Conservation (phyloP, 1,140 invertebrate species). For the Probaryconus sp. region DNA sequence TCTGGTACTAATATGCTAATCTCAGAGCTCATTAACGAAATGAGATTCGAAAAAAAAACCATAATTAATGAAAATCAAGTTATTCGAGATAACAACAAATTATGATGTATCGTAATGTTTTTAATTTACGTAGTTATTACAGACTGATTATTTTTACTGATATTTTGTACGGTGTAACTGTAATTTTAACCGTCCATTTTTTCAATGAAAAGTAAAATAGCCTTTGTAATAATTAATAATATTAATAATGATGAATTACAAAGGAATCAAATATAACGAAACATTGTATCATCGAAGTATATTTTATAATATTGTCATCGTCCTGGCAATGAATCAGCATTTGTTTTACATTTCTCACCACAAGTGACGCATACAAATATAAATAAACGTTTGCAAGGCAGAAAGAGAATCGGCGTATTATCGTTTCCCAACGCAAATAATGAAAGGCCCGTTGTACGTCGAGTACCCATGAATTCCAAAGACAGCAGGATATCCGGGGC, state of each 20-base stretch:
- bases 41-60: constrained; percentile 15
- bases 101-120: neutral
- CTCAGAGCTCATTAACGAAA: constrained; percentile 7
- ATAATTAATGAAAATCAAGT: constrained; percentile 40
- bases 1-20: constrained; percentile 47
- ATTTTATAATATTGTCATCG: constrained; percentile 16
- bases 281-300: too few species aligned
- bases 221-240: too few species aligned
- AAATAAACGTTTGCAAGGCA: constrained; percentile 46
- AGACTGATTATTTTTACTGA: too few species aligned
- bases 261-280: too few species aligned
- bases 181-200: too few species aligned
- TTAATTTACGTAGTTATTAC: neutral
- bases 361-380: constrained; percentile 52
- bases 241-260: too few species aligned
- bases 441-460: constrained; percentile 27
- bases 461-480: constrained; percentile 32
- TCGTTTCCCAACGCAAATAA: constrained; percentile 36
- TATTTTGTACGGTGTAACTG: too few species aligned
- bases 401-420: constrained; percentile 28
- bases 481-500: constrained; percentile 59
- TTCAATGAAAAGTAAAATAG: too few species aligned
- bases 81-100: constrained; percentile 7
- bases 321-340: constrained; percentile 43
- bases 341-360: constrained; percentile 55